These are phyloP conservation scores for Falco concolor DNA, from an alignment of 2,797 vertebrate genomes.

Conservation along the genomic window DNA sequence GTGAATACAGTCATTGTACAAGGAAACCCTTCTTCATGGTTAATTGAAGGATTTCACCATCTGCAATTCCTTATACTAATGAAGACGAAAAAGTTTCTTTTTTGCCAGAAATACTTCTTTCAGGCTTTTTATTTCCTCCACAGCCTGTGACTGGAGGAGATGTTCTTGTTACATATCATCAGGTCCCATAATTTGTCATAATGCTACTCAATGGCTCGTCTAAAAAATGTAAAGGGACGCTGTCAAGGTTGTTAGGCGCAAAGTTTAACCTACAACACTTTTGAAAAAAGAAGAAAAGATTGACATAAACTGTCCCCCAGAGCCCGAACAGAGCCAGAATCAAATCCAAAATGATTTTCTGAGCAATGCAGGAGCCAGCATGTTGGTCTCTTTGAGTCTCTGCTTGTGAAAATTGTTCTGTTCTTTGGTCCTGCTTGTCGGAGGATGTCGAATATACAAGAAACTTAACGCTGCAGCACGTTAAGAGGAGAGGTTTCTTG, in stretches of 20 bases:
- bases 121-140: conserved; percentile 34
- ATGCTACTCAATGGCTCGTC: conserved; percentile 19
- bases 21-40: not conserved
- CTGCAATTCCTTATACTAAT: not conserved
- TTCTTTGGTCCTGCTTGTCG: conserved; percentile 9
- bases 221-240: not conserved
- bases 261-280: conserved; percentile 32
- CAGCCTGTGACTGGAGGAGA: not conserved
- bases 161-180: conserved; percentile 39
- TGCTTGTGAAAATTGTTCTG: not conserved
- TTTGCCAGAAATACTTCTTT: not conserved
- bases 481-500: not conserved
- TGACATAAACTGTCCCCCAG: conserved; percentile 14
- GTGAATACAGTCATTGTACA: not conserved
- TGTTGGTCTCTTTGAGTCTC: not conserved
- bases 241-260: conserved; percentile 16
- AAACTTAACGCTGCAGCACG: not conserved
- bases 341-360: conserved; percentile 6
- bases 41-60: conserved; percentile 7
- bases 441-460: not conserved
- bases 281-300: not conserved
- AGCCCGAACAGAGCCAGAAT: not conserved
- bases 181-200: conserved; percentile 51
- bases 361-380: not conserved
- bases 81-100: not conserved